Evolutionary conservation across 2,113 vertebrate species (phyloP), one percentile per base, ranked within the genome.

Genomic region (Tenebrosternarchus preto): DNA sequence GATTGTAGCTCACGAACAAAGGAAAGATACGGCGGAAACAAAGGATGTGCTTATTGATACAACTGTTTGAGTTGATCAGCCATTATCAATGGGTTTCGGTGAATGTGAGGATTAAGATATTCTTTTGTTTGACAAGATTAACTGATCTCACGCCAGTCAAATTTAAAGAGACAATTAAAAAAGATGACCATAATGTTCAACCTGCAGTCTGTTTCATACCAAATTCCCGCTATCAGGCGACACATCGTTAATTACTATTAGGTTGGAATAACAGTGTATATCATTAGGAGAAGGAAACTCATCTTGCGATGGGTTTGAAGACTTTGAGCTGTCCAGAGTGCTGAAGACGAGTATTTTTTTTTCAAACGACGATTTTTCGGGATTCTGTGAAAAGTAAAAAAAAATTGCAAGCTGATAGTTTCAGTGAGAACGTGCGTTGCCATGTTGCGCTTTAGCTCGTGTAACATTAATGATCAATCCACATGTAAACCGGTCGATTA

Each of bases 281-380:
- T 50, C 15, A 77, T 63, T 25, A 76, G 61, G 24, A 2, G 8
- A n/a, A 11, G 53, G n/a, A 50, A 22, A 6, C 12, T 24, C 8
- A 22, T 25, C 16, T 25, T n/a, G n/a, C n/a, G n/a, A 73, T 20
- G 16, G 56, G 56, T 78, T 69, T 63, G 27, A 56, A 33, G 39
- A 81, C 80, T 55, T 80, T 84, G 87, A 80, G 81, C 87, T 88
- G 86, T 88, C 86, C 86, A 88, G 79, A 81, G 87, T 88, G 81
- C 86, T 87, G 87, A 88, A 87, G 53, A 81, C n/a, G 33, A 63
- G 59, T 46, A 50, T 15, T 36, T 29, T 22, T 31, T 39, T 66
- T 50, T 50, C 11, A 11, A 50, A 12, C 64, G 29, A 43, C 25
- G 8, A 74, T 0, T 19, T 46, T 43, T 5, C 3, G 15, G 11